Evolutionary conservation across 2,797 vertebrate species (phyloP), one percentile per base, ranked within the genome.

Genomic region (Adrianichthys oophorus): DNA sequence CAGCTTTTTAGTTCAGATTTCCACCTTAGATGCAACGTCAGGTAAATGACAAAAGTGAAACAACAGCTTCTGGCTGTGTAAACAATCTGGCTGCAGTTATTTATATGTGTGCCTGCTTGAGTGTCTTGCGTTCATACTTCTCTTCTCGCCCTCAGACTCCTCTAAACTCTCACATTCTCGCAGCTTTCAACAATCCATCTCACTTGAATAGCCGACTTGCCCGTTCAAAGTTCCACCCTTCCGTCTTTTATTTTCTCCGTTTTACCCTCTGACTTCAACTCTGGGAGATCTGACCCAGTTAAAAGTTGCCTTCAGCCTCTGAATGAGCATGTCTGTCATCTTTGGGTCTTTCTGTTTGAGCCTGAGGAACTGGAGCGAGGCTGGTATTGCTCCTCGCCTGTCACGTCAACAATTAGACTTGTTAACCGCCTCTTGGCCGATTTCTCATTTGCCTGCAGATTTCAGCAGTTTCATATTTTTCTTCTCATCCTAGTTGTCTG

Each of bases 221-320:
- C 72, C 65, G 65, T 80, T 68, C 56, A 56, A 71, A 61, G 64
- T 68, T 68, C 68, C 73, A 76, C 12, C 59, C 68, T 74, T 78
- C 58, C 56, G 63, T 85, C 70, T 82, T 82, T 85, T 78, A 84
- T 87, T 68, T 68, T 60, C 48, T 54, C 65, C 59, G 13, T 65
- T 49, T 62, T 70, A 68, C 72, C 72, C 73, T 59, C 60, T 67
- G 58, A 71, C 83, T 84, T 82, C 68, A 83, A 80, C 79, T 81
- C 78, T 87, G 79, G 68, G 53, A 76, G 79, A 86, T 87, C 69
- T 89, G 84, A 87, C 88, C 88, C 85, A 91, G 84, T 88, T 88
- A 81, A 72, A 66, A 80, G 73, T 56, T 41, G 84, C 81, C 80
- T 79, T 32, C 52, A 80, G 85, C 75, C 76, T n/a, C 65, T 63